Conservation (phyloP, 1,140 invertebrate species). For the Saccostrea cuccullata region DNA sequence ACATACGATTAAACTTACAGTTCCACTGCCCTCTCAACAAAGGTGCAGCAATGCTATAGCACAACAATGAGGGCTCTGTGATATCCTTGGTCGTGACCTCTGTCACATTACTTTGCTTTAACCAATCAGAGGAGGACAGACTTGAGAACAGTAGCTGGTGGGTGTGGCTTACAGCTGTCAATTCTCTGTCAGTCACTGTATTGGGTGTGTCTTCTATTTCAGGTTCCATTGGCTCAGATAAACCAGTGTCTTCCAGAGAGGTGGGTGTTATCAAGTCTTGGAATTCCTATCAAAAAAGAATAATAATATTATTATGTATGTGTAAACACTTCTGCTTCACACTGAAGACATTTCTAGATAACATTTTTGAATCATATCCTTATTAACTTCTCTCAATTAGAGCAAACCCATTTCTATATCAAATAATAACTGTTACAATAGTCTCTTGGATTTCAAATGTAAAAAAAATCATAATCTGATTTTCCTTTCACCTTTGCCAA, state of each 20-base stretch:
- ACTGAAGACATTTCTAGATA: no score
- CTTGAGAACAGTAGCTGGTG: conserved; percentile 69
- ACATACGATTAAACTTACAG: conserved; percentile 17
- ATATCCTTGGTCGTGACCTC: conserved; percentile 54
- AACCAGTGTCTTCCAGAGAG: conserved; percentile 60
- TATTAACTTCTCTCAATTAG: no score
- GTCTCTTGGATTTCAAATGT: no score
- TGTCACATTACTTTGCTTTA: conserved; percentile 36
- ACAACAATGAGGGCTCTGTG: conserved; percentile 61
- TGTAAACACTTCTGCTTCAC: no score
- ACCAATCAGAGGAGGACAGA: conserved; percentile 70
- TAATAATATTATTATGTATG: no score
- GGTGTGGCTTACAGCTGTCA: conserved; percentile 68
- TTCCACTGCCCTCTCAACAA: background rate
- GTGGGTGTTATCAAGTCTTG: conserved; percentile 72
- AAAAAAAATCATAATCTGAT: no score
- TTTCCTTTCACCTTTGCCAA: no score
- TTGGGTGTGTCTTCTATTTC: conserved; percentile 43
- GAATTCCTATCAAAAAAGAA: conserved; percentile 74
- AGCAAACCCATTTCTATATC: no score
- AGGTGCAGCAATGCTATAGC: conserved; percentile 63
- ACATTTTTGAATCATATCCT: no score
- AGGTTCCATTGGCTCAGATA: conserved; percentile 50
- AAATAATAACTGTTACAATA: no score
- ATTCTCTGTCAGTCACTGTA: conserved; percentile 70